Conservation (phyloP, 2,113 vertebrate genomes). For the Psephotus haematonotus region DNA sequence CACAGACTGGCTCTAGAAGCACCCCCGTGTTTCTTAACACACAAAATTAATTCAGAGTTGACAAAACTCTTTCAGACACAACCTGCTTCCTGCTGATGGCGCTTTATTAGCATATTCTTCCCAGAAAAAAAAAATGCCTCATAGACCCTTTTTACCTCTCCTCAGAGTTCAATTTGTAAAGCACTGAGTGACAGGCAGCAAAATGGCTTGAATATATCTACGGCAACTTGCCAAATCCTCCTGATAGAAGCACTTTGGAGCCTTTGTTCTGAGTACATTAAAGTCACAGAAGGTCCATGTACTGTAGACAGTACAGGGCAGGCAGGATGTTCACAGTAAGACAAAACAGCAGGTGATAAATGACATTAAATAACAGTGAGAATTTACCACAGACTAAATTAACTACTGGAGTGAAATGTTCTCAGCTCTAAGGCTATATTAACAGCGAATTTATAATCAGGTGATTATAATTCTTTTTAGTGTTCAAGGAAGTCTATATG, state of each 20-base stretch:
- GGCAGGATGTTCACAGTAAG: slow-evolving; percentile 86
- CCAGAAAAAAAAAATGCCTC: slow-evolving; percentile 84
- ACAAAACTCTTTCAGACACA: slow-evolving; percentile 88
- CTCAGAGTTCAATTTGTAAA: slow-evolving; percentile 85
- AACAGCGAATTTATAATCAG: slow-evolving; percentile 85
- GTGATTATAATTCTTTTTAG: slow-evolving; percentile 78
- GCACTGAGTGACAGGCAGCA: slow-evolving; percentile 84
- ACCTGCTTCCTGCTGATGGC: slow-evolving; percentile 86
- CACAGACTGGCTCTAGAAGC: slow-evolving; percentile 75
- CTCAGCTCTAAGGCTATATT: slow-evolving; percentile 81
- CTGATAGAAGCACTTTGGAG: slow-evolving; percentile 81
- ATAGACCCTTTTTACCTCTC: slow-evolving; percentile 83
- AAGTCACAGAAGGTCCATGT: slow-evolving; percentile 86
- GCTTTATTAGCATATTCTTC: slow-evolving; percentile 89
- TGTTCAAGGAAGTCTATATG: slow-evolving; percentile 74
- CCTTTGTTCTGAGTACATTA: slow-evolving; percentile 85
- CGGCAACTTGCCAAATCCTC: slow-evolving; percentile 83
- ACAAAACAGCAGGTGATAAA: slow-evolving; percentile 89
- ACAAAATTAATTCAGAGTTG: slow-evolving; percentile 91
- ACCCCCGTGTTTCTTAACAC: slow-evolving; percentile 82
- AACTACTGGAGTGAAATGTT: slow-evolving; percentile 82
- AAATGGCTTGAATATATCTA: slow-evolving; percentile 85
- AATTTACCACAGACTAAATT: slow-evolving; percentile 85
- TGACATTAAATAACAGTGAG: slow-evolving; percentile 87
- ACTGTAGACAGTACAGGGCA: slow-evolving; percentile 78